A percentile compares a stretch with the other conserved stretches of the same genome.
Conservation (phyloP, 2,113 vertebrate species). For the Clarias magur region DNA sequence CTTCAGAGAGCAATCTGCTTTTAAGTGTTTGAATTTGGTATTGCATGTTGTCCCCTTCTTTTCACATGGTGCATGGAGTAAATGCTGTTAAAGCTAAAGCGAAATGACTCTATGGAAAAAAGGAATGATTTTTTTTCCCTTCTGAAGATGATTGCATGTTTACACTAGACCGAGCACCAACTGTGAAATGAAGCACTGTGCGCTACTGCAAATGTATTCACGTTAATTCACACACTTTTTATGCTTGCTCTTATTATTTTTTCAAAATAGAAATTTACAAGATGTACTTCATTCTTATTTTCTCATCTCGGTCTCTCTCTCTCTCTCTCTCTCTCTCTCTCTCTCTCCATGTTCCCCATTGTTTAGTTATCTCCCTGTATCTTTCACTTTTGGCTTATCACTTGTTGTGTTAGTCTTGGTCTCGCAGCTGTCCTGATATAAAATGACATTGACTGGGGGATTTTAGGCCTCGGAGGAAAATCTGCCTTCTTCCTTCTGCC, state of each 20-base stretch:
- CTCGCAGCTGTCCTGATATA: constrained; percentile 23
- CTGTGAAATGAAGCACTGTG: constrained; percentile 51
- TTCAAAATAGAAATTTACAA: not conserved
- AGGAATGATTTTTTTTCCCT: constrained; percentile 62
- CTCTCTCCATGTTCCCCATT: not conserved
- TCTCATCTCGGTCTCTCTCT: constrained; percentile 6
- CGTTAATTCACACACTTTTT: not conserved
- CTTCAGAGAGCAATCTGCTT: not conserved
- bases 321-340: constrained; percentile 27
- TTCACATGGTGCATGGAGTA: not conserved
- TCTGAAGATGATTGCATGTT: constrained; percentile 50
- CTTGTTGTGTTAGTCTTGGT: constrained; percentile 35
- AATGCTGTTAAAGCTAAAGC: not conserved
- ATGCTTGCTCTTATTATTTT: not conserved
- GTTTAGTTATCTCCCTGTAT: constrained; percentile 18
- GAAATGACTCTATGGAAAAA: constrained; percentile 27
- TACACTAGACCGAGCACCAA: constrained; percentile 61
- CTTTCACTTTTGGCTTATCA: constrained; percentile 30
- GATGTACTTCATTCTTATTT: constrained; percentile 16
- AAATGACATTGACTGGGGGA: not conserved
- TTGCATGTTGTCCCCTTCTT: not conserved
- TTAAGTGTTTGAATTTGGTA: not conserved
- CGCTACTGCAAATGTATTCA: constrained; percentile 40
- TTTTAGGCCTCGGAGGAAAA: constrained; percentile 29
- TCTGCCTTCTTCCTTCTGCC: constrained; percentile 29